phyloP scores from a whole-genome alignment of 2,113 vertebrate species.

The Lepidothrix coronata region DNA sequence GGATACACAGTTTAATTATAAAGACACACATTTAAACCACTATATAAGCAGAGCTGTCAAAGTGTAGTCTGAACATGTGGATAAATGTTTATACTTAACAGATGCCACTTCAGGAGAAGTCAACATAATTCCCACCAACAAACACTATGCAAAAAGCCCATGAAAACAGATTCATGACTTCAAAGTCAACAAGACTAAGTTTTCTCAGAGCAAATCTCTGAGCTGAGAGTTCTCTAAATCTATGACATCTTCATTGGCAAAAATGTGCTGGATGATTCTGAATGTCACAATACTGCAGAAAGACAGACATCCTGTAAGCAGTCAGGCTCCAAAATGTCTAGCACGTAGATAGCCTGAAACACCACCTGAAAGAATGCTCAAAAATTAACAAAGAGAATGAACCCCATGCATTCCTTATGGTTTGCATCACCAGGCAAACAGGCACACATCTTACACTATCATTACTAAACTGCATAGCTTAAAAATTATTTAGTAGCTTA shows the following conservation, averaged over 20 bases:
- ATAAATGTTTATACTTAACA: background rate
- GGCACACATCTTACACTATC: background rate
- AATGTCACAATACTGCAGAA: background rate
- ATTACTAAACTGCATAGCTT: background rate
- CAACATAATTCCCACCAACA: background rate
- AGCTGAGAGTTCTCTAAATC: background rate
- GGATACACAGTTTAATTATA: background rate
- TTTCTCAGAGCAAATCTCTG: background rate
- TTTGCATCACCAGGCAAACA: background rate
- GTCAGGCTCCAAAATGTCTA: background rate
- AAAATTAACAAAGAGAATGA: background rate
- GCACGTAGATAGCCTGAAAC: background rate
- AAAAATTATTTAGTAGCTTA: background rate
- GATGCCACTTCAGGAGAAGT: background rate
- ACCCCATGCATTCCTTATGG: background rate
- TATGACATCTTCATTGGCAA: background rate
- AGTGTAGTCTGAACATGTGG: background rate
- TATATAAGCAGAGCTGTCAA: background rate
- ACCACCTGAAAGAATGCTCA: constrained; percentile 1
- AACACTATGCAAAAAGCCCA: background rate
- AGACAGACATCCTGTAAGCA: background rate
- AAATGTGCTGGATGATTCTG: background rate
- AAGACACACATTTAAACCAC: background rate
- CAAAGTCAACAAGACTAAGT: background rate
- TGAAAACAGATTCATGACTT: background rate